These are phyloP conservation scores for Melanotaenia pygmaea DNA, from an alignment of 2,797 vertebrate species.

Conservation along the genomic window DNA sequence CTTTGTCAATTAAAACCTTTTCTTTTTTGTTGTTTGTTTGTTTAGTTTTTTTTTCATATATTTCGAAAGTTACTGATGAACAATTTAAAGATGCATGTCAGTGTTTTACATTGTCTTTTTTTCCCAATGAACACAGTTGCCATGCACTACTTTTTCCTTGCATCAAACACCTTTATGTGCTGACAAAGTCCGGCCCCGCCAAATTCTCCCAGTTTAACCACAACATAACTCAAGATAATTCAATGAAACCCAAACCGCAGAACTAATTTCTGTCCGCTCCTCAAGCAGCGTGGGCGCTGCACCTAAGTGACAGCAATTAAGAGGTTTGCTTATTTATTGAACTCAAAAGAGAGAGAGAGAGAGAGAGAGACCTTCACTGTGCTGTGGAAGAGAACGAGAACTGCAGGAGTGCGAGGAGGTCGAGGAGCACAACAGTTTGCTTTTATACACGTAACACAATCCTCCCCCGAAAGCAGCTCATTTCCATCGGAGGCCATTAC, in stretches of 20 bases:
- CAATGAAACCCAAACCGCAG: conserved; percentile 63
- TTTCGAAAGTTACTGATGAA: conserved; percentile 61
- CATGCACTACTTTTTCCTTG: conserved; percentile 32
- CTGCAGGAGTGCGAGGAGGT: conserved; percentile 31
- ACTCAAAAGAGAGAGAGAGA: conserved; percentile 7
- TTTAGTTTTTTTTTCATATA: conserved; percentile 29
- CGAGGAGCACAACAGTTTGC: conserved; percentile 54
- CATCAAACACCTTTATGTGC: conserved; percentile 52
- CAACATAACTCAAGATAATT: conserved; percentile 72
- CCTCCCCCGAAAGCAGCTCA: conserved; percentile 48
- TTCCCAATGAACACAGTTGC: conserved; percentile 41
- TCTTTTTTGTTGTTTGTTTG: no score
- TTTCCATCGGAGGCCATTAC: conserved; percentile 64
- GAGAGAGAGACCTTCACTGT: conserved; percentile 12
- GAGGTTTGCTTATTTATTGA: conserved; percentile 70
- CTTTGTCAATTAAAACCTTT: conserved; percentile 76
- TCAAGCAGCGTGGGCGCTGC: conserved; percentile 38
- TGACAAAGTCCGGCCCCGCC: conserved; percentile 46
- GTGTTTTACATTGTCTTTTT: conserved; percentile 35
- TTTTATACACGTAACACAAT: conserved; percentile 64
- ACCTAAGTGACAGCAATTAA: conserved; percentile 67
- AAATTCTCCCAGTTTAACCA: conserved; percentile 49
- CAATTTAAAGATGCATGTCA: conserved; percentile 46
- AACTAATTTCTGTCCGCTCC: conserved; percentile 62
- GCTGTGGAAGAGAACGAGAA: conserved; percentile 38